A percentile compares a stretch with the other conserved stretches of the same genome.
phyloP scores from a whole-genome alignment of 2,797 vertebrate species.

The Tadarida brasiliensis region DNA sequence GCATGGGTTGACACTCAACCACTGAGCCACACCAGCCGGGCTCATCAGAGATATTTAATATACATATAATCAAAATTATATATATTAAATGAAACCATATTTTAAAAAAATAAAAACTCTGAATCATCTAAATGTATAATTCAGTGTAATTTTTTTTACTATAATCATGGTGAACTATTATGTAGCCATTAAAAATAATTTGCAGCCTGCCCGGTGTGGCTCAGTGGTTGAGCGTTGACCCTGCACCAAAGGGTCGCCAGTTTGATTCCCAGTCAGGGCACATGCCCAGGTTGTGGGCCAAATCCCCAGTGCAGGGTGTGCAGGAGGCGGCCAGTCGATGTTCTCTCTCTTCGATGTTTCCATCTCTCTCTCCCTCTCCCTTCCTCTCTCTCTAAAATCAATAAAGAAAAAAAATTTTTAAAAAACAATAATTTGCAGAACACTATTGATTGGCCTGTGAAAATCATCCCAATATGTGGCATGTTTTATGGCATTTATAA shows the following conservation, averaged over 20 bases:
- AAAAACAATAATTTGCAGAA: neutral
- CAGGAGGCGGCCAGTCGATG: no score
- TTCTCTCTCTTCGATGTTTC: no score
- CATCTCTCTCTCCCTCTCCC: no score
- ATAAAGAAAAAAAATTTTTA: no score
- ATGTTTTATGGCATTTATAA: neutral
- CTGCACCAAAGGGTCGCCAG: no score
- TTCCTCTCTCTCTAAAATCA: no score
- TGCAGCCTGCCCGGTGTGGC: neutral
- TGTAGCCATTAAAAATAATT: neutral
- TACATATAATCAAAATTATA: neutral
- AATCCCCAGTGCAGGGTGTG: no score
- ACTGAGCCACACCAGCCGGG: no score
- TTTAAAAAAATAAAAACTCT: neutral
- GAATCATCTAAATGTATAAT: neutral
- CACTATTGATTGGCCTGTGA: neutral
- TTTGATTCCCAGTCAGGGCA: no score
- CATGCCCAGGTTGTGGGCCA: no score
- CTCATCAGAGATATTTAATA: neutral
- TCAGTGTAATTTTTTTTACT: neutral
- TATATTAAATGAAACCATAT: neutral
- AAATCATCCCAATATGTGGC: neutral
- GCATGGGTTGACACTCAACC: no score
- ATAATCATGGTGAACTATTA: neutral
- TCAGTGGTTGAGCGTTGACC: no score